These are phyloP conservation scores for Sepiola atlantica DNA, from an alignment of 2,888 invertebrate genomes.

Conservation along the genomic window DNA sequence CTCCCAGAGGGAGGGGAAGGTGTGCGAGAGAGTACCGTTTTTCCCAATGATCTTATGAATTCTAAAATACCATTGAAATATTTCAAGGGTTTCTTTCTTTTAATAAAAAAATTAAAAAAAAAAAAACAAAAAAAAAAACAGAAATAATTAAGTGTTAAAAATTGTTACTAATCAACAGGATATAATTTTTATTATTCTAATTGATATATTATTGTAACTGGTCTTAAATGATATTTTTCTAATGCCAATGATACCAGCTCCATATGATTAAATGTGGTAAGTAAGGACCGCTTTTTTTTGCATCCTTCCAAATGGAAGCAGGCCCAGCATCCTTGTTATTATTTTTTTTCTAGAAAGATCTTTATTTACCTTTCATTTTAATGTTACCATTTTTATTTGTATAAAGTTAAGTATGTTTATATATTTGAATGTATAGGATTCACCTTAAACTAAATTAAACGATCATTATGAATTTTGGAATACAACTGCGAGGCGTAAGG, in stretches of 20 bases:
- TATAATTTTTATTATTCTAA: background rate
- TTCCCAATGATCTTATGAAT: background rate
- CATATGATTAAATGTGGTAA: background rate
- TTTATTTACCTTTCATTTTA: background rate
- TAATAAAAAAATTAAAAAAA: background rate
- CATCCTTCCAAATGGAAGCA: background rate
- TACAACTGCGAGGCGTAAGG: too few species aligned
- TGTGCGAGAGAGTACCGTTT: background rate
- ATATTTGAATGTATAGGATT: too few species aligned
- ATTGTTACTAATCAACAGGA: background rate
- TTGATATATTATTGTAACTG: slow-evolving; percentile 16
- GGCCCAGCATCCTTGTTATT: background rate
- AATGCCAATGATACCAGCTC: background rate
- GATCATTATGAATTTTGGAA: too few species aligned
- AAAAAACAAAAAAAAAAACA: too few species aligned
- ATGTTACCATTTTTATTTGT: background rate
- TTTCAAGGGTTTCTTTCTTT: background rate
- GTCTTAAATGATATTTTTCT: slow-evolving; percentile 19
- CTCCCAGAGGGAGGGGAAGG: background rate
- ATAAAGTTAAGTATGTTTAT: too few species aligned
- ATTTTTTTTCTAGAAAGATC: background rate
- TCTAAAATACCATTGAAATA: slow-evolving; percentile 32
- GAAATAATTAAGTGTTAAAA: too few species aligned
- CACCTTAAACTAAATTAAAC: too few species aligned
- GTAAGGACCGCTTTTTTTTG: background rate